Evolutionary conservation across 2,113 vertebrate species (phyloP).

Genomic region (Sinocyclocheilus rhinocerous): DNA sequence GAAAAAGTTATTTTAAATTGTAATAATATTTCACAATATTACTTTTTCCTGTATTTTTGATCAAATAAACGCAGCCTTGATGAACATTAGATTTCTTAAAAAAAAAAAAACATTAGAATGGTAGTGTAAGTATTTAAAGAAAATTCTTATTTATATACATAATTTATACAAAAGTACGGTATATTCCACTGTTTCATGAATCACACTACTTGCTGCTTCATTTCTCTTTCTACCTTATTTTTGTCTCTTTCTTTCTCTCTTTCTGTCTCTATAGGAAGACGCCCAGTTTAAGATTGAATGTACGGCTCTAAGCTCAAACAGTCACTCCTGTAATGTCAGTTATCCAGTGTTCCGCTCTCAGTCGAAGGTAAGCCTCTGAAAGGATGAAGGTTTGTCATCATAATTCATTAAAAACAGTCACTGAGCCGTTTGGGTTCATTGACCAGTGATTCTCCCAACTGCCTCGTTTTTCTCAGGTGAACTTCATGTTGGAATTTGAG

Average conservation of each 20-base stretch:
- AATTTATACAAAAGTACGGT: background rate
- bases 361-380: constrained; percentile 77
- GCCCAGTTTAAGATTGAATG: constrained; percentile 86
- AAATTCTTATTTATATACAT: background rate
- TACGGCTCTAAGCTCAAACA: constrained; percentile 68
- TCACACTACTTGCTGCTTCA: background rate
- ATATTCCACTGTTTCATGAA: background rate
- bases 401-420: constrained; percentile 4
- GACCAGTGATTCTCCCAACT: background rate
- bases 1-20: background rate
- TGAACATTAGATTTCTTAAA: background rate
- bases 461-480: constrained; percentile 75
- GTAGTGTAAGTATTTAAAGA: background rate
- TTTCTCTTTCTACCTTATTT: background rate
- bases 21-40: background rate
- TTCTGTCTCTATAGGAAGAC: constrained; percentile 72
- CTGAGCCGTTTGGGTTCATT: background rate
- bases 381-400: background rate
- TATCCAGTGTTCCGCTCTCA: constrained; percentile 86
- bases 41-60: background rate
- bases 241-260: background rate
- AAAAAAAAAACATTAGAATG: background rate
- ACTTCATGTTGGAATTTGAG: constrained; percentile 89
- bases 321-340: constrained; percentile 83
- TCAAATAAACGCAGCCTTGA: background rate